Conservation (phyloP, 2,888 invertebrate genomes). For the Rotaria sp. region DNA sequence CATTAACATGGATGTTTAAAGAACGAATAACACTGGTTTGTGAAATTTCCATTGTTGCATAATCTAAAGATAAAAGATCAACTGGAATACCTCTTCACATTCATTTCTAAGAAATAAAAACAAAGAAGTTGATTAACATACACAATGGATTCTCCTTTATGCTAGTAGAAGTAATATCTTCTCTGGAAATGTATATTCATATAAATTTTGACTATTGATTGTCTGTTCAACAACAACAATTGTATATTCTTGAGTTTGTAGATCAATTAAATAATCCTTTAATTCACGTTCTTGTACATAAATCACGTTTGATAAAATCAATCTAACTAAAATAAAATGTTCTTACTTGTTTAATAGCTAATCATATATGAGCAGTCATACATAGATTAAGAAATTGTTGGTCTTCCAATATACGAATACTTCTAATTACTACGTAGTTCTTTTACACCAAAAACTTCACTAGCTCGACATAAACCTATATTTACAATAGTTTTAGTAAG, state of each 20-base stretch:
- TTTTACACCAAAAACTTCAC: slow-evolving; percentile 73
- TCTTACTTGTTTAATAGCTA: slow-evolving; percentile 67
- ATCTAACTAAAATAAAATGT: not conserved
- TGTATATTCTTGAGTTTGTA: slow-evolving; percentile 67
- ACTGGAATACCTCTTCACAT: slow-evolving; percentile 81
- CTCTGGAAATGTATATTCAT: slow-evolving; percentile 68
- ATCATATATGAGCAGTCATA: slow-evolving; percentile 82
- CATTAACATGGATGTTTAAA: slow-evolving; percentile 81
- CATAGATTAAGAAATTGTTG: slow-evolving; percentile 76
- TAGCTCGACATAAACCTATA: slow-evolving; percentile 70
- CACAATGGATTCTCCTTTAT: slow-evolving; percentile 41
- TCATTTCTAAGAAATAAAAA: slow-evolving; percentile 68
- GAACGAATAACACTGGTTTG: slow-evolving; percentile 81
- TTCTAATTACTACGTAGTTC: slow-evolving; percentile 70
- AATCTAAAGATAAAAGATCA: slow-evolving; percentile 71
- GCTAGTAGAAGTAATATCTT: slow-evolving; percentile 75
- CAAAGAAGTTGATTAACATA: not conserved
- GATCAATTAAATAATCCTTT: slow-evolving; percentile 64
- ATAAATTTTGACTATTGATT: slow-evolving; percentile 67
- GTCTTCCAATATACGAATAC: slow-evolving; percentile 64
- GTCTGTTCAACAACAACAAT: slow-evolving; percentile 87
- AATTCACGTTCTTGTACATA: slow-evolving; percentile 66
- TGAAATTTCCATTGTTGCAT: slow-evolving; percentile 81
- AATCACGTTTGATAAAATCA: slow-evolving; percentile 30
- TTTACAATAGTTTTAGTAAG: slow-evolving; percentile 15